Evolutionary conservation across 2,888 invertebrate species (phyloP).

Genomic region (Meta bourneti): DNA sequence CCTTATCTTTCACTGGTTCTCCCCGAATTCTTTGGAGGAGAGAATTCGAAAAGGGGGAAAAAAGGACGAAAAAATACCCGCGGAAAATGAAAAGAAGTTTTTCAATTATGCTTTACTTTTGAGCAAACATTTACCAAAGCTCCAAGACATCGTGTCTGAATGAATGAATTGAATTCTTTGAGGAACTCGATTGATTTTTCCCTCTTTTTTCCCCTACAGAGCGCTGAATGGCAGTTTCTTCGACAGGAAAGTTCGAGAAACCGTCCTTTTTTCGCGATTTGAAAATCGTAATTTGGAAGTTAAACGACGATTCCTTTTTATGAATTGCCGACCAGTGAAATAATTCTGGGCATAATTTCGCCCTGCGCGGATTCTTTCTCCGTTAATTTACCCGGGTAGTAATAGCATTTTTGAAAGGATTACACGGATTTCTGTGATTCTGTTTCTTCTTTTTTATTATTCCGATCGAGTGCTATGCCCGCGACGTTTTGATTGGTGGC

Average conservation of each 20-base stretch:
- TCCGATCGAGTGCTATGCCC: background rate
- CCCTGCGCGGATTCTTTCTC: background rate
- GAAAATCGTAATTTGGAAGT: constrained; percentile 59
- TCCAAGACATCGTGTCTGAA: constrained; percentile 41
- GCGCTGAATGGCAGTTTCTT: constrained; percentile 6
- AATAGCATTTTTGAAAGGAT: constrained; percentile 24
- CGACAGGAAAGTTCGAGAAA: background rate
- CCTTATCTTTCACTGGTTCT: background rate
- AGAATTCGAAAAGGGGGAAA: background rate
- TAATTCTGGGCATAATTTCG: constrained; percentile 7
- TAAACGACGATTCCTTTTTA: constrained; percentile 46
- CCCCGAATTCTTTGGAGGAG: constrained; percentile 23
- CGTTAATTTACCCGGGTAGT: constrained; percentile 41
- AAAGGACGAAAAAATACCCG: background rate
- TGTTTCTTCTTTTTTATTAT: background rate
- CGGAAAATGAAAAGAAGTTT: constrained; percentile 38
- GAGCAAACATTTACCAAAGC: constrained; percentile 53
- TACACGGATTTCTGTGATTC: background rate
- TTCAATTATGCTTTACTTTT: constrained; percentile 64
- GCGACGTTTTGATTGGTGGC: too few relatives aligned
- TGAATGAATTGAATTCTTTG: constrained; percentile 27
- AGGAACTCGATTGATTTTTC: constrained; percentile 34
- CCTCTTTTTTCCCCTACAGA: background rate
- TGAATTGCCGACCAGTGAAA: constrained; percentile 13
- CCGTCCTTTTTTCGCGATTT: constrained; percentile 15